Conservation (phyloP, 2,113 vertebrate species). For the Myotis lucifugus region DNA sequence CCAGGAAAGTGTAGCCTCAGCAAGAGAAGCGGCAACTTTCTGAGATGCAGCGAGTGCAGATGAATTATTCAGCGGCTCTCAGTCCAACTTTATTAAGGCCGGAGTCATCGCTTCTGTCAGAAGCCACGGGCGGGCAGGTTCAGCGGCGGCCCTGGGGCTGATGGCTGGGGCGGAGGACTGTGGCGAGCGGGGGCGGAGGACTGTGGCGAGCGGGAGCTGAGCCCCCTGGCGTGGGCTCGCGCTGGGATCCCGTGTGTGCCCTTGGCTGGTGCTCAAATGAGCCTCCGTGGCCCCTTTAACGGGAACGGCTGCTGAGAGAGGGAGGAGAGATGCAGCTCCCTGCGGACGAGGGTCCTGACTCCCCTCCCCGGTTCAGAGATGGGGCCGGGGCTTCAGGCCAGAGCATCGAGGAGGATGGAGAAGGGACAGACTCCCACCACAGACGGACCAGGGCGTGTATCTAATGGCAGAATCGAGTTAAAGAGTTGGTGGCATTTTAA, state of each 20-base stretch:
- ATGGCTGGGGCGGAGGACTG: not conserved
- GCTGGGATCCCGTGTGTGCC: not conserved
- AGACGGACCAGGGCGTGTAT: not conserved
- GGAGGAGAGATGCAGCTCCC: not conserved
- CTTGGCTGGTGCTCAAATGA: not conserved
- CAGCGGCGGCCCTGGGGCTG: not conserved
- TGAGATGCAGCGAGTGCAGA: slow-evolving; percentile 46
- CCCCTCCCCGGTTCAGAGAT: rapidly evolving
- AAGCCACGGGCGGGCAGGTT: not conserved
- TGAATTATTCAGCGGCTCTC: slow-evolving; percentile 70
- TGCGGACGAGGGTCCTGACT: too few species aligned
- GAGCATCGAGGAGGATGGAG: not conserved
- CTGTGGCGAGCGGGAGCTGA: not conserved
- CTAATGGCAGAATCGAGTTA: slow-evolving; percentile 66
- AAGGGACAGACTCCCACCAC: not conserved
- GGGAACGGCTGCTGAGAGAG: rapidly evolving
- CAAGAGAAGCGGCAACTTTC: slow-evolving; percentile 43
- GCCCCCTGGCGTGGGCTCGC: rapidly evolving
- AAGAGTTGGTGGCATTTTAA: slow-evolving; percentile 77
- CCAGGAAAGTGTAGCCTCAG: slow-evolving; percentile 54
- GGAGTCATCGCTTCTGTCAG: slow-evolving; percentile 58
- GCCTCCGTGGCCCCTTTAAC: not conserved
- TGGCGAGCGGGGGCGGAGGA: not conserved
- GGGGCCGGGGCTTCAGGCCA: not conserved
- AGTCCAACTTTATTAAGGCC: slow-evolving; percentile 64